Evolutionary conservation across 2,113 vertebrate genomes (phyloP).

Genomic region (Myotis brandtii): DNA sequence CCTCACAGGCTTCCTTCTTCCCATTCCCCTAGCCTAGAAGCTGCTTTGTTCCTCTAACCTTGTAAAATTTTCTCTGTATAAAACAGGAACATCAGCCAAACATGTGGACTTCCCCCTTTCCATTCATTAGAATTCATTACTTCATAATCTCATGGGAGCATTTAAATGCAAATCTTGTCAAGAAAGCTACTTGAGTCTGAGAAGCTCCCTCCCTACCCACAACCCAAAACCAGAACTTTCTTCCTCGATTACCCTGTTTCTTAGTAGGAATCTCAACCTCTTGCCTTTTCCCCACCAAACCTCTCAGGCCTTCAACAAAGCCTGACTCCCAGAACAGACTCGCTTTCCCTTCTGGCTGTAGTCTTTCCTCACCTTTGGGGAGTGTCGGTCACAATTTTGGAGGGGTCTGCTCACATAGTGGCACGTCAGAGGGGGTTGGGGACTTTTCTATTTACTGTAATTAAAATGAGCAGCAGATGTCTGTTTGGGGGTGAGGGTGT

Average conservation of each 20-base stretch:
- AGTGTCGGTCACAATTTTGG: slow-evolving; percentile 16
- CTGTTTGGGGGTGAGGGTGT: background rate
- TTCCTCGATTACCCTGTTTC: slow-evolving; percentile 55
- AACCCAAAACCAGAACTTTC: slow-evolving; percentile 59
- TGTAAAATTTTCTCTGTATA: slow-evolving; percentile 69
- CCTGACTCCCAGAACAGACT: background rate
- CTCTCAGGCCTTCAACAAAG: background rate
- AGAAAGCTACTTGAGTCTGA: slow-evolving; percentile 61
- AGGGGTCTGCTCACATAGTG: slow-evolving; percentile 28
- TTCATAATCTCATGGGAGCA: slow-evolving; percentile 61
- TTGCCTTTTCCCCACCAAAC: background rate
- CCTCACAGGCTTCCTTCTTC: slow-evolving; percentile 40
- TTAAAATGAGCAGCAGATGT: slow-evolving; percentile 8
- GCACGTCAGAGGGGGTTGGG: background rate
- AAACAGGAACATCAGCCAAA: slow-evolving; percentile 77
- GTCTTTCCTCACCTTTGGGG: slow-evolving; percentile 44
- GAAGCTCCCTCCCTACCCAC: slow-evolving; percentile 58
- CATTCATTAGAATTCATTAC: slow-evolving; percentile 70
- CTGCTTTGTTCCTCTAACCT: slow-evolving; percentile 56
- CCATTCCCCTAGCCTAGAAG: background rate
- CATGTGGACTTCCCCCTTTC: slow-evolving; percentile 70
- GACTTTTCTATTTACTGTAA: slow-evolving; percentile 34
- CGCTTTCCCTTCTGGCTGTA: background rate
- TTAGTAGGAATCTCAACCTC: slow-evolving; percentile 32
- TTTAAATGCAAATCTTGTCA: slow-evolving; percentile 76